Base-by-base conservation (phyloP, 2,888 invertebrate species). In the Incurvaria masculella region DNA sequence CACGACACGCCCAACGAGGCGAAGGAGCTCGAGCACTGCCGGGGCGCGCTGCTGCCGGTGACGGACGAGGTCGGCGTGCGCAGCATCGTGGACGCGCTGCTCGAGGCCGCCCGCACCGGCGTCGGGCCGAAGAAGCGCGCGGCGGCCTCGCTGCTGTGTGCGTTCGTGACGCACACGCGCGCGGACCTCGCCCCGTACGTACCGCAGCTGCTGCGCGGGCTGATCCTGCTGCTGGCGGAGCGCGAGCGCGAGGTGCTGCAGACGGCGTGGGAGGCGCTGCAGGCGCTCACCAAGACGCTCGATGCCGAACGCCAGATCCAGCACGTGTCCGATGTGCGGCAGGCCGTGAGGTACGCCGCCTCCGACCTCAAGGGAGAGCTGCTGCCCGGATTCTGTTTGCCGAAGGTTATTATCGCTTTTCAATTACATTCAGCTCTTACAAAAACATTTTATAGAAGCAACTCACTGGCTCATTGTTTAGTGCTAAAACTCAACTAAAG, bases 341-440 rank as follows among this genome's bases (percentile, higher is more conserved):
- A 95, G 71, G 95, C 97, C 6, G 88, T 97, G n/a, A 80, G 93
- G 17, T 94, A 89, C 72, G 94, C 94, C 14, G 85, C 89, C 23
- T 88, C 91, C 18, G 97, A 97, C 61, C 78, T 93, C 56, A 90
- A 91, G 61, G 86, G 84, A 1, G 88, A 89, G 44, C 73, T 93
- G 49, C 72, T 94, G 56, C 96, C 97, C 11, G 97, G 97, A 11
- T 94, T 97, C 68, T 97, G 96, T 66, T 72, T 96, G 57, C 92
- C 94, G 0, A 96, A 96, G 79, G 88, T 83, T n/a, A n/a, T n/a
- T n/a, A n/a, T n/a, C n/a, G n/a, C n/a, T n/a, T n/a, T n/a, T n/a
- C n/a, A n/a, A n/a, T n/a, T n/a, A n/a, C n/a, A n/a, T n/a, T n/a
- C n/a, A n/a, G n/a, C n/a, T n/a, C n/a, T n/a, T n/a, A n/a, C n/a